Evolutionary conservation across 1,140 invertebrate genomes (phyloP), one percentile per base, ranked within the genome.

Genomic region (Radopholus similis): DNA sequence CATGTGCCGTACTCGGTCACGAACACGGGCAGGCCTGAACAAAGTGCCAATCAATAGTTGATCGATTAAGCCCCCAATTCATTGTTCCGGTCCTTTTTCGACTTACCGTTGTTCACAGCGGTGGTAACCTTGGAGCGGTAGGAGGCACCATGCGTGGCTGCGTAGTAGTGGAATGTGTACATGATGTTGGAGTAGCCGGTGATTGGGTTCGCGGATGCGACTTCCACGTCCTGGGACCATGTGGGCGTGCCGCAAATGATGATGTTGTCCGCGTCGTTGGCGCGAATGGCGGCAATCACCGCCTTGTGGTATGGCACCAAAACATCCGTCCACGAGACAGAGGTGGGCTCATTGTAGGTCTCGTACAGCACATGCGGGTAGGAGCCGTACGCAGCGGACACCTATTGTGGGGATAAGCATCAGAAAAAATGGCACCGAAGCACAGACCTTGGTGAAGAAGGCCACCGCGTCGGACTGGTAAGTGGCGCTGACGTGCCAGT

Each of bases 1-100:
- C 42, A 42, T 2, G 59, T 62, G 1, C 35, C 38, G n/a, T 62
- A 62, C 34, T 62, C 35, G n/a, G 59, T 62, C 11, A 62, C 59
- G 34, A 62, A 62, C n/a, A 62, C 32, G 9, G 8, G 28, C 35
- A 44, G n/a, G 13, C 38, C 49, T 62, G 15, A 42, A 49, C 26
- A 28, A 18, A 32, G 44, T n/a, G n/a, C n/a, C n/a, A n/a, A n/a
- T n/a, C n/a, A n/a, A n/a, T n/a, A n/a, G n/a, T n/a, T n/a, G n/a
- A n/a, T n/a, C n/a, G n/a, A n/a, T n/a, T n/a, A n/a, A n/a, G n/a
- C n/a, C n/a, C n/a, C n/a, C n/a, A n/a, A n/a, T 4, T 4, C 13
- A 30, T 53, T 23, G 18, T 32, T 53, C 4, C n/a, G 35, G 30
- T 13, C 2, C 32, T 3, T 4, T 30, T 54, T 18, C 15, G 34